Conservation (phyloP, 2,888 invertebrate species). For the Aphidoletes aphidimyza region DNA sequence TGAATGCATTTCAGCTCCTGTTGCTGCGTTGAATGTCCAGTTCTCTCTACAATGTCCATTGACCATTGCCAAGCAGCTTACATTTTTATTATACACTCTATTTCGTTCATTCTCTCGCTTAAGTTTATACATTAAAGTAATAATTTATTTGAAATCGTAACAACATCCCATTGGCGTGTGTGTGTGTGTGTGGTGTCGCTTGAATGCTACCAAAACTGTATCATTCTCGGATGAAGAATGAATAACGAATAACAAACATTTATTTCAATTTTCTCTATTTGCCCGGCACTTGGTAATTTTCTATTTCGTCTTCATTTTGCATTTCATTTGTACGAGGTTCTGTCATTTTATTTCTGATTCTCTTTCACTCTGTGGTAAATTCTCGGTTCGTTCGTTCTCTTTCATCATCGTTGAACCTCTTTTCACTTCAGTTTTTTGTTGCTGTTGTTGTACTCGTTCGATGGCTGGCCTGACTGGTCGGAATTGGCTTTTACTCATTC, state of each 20-base stretch:
- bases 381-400: not conserved
- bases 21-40: too few species aligned
- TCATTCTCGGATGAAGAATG: too few species aligned
- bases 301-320: not conserved
- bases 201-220: not conserved
- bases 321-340: too few species aligned
- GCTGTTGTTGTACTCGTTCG: too few species aligned
- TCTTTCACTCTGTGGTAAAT: not conserved
- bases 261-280: conserved; percentile 46
- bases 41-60: not conserved
- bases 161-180: not conserved
- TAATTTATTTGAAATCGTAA: not conserved
- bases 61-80: not conserved
- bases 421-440: not conserved
- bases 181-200: too few species aligned
- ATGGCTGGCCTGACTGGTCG: too few species aligned
- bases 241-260: conserved; percentile 28
- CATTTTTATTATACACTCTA: not conserved
- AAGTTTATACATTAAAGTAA: not conserved
- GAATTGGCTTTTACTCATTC: too few species aligned
- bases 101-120: too few species aligned
- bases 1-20: not conserved
- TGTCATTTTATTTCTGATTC: too few species aligned
- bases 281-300: conserved; percentile 25
- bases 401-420: not conserved